phyloP scores from a whole-genome alignment of 2,113 vertebrate species.

The Dipodomys spectabilis region DNA sequence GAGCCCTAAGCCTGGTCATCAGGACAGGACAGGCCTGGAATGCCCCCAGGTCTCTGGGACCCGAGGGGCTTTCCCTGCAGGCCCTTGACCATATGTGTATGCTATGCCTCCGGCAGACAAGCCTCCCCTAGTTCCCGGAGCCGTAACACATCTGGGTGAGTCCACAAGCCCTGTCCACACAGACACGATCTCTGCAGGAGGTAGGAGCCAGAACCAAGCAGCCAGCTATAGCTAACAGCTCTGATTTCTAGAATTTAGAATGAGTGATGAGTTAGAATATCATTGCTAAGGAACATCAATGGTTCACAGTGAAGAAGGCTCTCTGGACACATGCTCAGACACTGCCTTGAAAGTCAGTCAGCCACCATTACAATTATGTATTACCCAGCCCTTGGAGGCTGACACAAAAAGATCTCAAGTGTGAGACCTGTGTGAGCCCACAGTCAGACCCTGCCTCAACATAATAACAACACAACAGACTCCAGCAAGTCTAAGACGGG shows the following conservation, averaged over 20 bases:
- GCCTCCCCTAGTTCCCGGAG: neutral
- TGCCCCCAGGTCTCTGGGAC: neutral
- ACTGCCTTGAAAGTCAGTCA: neutral
- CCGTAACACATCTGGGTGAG: neutral
- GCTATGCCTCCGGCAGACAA: neutral
- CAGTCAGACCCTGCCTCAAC: neutral
- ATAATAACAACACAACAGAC: neutral
- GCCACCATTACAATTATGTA: neutral
- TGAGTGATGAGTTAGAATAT: neutral
- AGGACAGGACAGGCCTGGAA: neutral
- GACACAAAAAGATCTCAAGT: neutral
- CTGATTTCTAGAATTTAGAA: neutral
- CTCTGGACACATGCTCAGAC: accelerated
- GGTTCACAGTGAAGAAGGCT: neutral
- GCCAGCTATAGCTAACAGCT: neutral
- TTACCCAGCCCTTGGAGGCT: neutral
- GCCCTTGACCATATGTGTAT: neutral
- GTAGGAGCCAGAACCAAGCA: neutral
- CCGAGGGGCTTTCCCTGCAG: neutral
- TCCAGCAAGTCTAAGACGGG: neutral
- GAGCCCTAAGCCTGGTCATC: neutral
- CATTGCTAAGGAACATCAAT: neutral
- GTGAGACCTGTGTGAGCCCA: neutral
- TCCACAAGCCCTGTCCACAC: too few species aligned
- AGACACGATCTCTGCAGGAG: too few species aligned